A percentile compares a stretch with the other conserved stretches of the same genome.
phyloP scores from a whole-genome alignment of 2,888 invertebrate species.

The Athalia circularis region DNA sequence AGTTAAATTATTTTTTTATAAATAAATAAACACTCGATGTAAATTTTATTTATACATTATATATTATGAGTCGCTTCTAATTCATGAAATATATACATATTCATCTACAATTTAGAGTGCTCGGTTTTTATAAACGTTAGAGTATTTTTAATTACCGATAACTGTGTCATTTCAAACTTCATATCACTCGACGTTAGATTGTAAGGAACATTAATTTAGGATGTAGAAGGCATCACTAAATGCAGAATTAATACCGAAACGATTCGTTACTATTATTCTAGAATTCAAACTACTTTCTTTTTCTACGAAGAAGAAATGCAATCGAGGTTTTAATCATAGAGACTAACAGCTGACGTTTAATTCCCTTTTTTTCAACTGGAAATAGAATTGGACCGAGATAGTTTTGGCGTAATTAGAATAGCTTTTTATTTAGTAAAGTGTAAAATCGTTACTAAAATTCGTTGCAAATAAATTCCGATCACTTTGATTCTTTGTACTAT shows the following conservation, averaged over 20 bases:
- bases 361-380: background rate
- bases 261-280: background rate
- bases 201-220: background rate
- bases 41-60: conserved; percentile 9
- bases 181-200: conserved; percentile 11
- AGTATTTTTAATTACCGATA: background rate
- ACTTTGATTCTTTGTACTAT: conserved; percentile 27
- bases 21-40: conserved; percentile 20
- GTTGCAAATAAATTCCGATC: conserved; percentile 18
- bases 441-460: conserved; percentile 20
- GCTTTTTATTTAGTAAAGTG: background rate
- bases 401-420: background rate
- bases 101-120: background rate
- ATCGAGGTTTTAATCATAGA: background rate
- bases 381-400: background rate
- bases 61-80: background rate
- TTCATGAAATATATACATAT: background rate
- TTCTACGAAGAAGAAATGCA: conserved; percentile 12
- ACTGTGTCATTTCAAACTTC: background rate
- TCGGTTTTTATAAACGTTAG: background rate
- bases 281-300: background rate
- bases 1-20: background rate
- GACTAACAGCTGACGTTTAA: background rate
- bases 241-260: conserved; percentile 7
- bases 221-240: conserved; percentile 4